Evolutionary conservation across 2,113 vertebrate species (phyloP), one percentile per base, ranked within the genome.

Genomic region (Stegostoma tigrinum): DNA sequence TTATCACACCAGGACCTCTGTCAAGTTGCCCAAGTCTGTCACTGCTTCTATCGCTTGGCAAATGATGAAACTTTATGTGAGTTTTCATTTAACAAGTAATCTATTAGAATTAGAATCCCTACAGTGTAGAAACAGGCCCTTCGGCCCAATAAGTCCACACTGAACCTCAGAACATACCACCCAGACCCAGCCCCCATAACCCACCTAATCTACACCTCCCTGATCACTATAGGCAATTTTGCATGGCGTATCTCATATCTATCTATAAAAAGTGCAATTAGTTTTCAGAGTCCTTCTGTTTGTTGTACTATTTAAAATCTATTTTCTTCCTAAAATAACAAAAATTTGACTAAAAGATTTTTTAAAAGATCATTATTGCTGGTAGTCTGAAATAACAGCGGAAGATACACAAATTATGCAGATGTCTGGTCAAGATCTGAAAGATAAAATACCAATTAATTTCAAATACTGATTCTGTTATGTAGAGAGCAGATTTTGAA

Each of bases 21-120:
- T 87, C 38, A 1, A 5, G 95, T 96, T 96, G 94, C 96, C 48
- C 96, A 96, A 96, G 96, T 97, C 67, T 97, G 97, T 95, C 96
- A 38, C 27, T 78, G 34, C 67, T 97, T 97, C 96, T 95, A 95
- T 38, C 0, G 17, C 34, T 96, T 98, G 96, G 96, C 96, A 38
- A 96, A 68, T 61, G 97, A 97, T 96, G 94, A 96, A 89, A 97
- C 96, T 10, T 96, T 98, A 75, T 97, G 96, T 97, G 97, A 97
- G 97, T 97, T 27, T 27, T 27, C 17, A 64, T 95, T 75, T 95
- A 48, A 95, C n/a, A 90, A n/a, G 52, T 34, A 93, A 64, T 17
- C 0, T 64, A 27, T n/a, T n/a, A n/a, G n/a, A n/a, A n/a, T n/a
- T n/a, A n/a, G n/a, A n/a, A n/a, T n/a, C n/a, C n/a, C n/a, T n/a